Evolutionary conservation across 2,797 vertebrate species (phyloP), one percentile per base, ranked within the genome.

Genomic region (Acrocephalus scirpaceus): DNA sequence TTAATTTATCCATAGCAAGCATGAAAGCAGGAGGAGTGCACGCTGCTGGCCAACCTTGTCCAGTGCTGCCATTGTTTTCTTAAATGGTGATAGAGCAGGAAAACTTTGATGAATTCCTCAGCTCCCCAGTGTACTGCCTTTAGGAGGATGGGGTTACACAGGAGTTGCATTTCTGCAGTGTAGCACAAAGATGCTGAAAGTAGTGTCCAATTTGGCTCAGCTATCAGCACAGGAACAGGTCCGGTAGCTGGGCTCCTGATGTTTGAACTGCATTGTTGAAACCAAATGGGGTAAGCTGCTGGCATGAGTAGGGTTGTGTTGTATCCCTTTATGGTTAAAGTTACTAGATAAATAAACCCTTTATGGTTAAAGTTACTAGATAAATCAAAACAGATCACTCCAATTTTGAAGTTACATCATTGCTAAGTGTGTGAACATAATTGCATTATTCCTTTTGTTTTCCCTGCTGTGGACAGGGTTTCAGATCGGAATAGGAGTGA

Each of bases 81-180:
- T 12, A 27, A 38, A 53, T 13, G 60, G 32, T 23, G 38, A 20
- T 51, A 70, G 54, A 84, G 45, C 36, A 84, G 83, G 23, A 74
- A 57, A 53, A 8, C 10, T 85, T 53, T 56, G 82, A 40, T 61
- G 26, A 57, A 86, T 34, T 48, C 69, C 3, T 1, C 9, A 47
- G 14, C 7, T 93, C 56, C n/a, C 23, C 25, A 15, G n/a, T 23
- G 15, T 34, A 10, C 17, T 51, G 69, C 34, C 40, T 88, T 15
- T 34, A 9, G 57, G 76, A 81, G 44, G 21, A 30, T 17, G 50
- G 51, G 44, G 19, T 73, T 81, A 16, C 3, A 7, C 5, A 51
- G 29, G 36, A 72, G 30, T 6, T 0, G 0, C 3, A 0, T 53
- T 92, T 84, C 56, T 95, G 22, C 29, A 70, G n/a, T 2, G 3